Evolutionary conservation across 2,797 vertebrate species (phyloP), one percentile per base, ranked within the genome.

Genomic region (Cetoscarus ocellatus): DNA sequence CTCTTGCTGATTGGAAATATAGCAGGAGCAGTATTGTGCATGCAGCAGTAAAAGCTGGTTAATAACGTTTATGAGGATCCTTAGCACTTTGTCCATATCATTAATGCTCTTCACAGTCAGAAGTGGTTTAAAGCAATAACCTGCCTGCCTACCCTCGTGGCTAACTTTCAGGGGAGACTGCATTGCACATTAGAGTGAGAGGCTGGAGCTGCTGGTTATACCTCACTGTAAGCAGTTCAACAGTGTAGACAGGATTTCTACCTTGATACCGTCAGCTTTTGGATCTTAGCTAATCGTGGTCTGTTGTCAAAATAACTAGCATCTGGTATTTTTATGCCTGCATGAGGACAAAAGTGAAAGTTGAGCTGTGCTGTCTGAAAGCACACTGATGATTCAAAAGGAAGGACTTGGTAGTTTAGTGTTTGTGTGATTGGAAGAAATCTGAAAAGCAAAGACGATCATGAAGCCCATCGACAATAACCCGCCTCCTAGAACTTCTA

Each of bases 41-140:
- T 72, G 79, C 67, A 13, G 75, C n/a, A 2, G 77, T 86, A 77
- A 86, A 90, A 89, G 82, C 81, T 65, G 54, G 83, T 81, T 89
- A 86, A 91, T 86, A 88, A 85, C 81, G n/a, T 83, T 75, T 75
- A 84, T 54, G 70, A 87, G 86, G 73, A 86, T 92, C 74, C 77
- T 88, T 68, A 80, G 55, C 57, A 51, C 81, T 88, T 80, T 87
- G 81, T 86, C 79, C 88, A 83, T 87, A 81, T 88, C 70, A 90
- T 87, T 87, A 88, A 81, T 74, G 77, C 85, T 80, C 86, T 90
- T 80, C 75, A 86, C 60, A 66, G 54, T 69, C 54, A 82, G 52
- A 84, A 91, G 90, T 80, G 87, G 63, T 34, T 83, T 84, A 65
- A 84, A 87, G 72, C 71, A 88, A 72, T 83, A 84, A 83, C 80